Percentiles rank a stretch among this genome's conserved stretches.
These are phyloP conservation scores for Athene noctua DNA, from an alignment of 2,113 vertebrate species.

Conservation along the genomic window DNA sequence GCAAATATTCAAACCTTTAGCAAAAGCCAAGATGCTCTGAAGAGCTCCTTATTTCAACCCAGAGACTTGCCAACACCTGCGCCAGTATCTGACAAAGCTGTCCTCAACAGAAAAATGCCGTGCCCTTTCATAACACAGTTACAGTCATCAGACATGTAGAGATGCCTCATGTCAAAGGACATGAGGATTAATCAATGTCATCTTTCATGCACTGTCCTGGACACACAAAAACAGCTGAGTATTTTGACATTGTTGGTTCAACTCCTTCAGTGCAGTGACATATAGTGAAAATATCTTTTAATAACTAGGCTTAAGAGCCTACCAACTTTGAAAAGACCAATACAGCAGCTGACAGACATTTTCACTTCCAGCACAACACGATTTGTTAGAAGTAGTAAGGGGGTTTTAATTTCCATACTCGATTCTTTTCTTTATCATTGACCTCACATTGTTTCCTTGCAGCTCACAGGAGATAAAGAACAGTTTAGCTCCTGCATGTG, in stretches of 20 bases:
- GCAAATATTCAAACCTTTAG: background rate
- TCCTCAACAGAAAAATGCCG: background rate
- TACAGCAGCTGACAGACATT: background rate
- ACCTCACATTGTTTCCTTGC: background rate
- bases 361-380: background rate
- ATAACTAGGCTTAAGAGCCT: background rate
- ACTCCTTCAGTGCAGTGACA: background rate
- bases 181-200: background rate
- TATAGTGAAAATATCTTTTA: background rate
- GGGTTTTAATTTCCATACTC: background rate
- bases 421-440: background rate
- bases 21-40: background rate
- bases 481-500: background rate
- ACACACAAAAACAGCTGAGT: background rate
- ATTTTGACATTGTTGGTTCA: background rate
- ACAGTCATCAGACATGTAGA: background rate
- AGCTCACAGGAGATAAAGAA: background rate
- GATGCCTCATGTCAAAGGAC: background rate
- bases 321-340: background rate
- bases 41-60: background rate
- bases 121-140: background rate
- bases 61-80: background rate
- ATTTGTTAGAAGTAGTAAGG: background rate
- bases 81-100: background rate
- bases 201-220: background rate